Conservation (phyloP, 2,797 vertebrate genomes). For the Bradypodion pumilum region DNA sequence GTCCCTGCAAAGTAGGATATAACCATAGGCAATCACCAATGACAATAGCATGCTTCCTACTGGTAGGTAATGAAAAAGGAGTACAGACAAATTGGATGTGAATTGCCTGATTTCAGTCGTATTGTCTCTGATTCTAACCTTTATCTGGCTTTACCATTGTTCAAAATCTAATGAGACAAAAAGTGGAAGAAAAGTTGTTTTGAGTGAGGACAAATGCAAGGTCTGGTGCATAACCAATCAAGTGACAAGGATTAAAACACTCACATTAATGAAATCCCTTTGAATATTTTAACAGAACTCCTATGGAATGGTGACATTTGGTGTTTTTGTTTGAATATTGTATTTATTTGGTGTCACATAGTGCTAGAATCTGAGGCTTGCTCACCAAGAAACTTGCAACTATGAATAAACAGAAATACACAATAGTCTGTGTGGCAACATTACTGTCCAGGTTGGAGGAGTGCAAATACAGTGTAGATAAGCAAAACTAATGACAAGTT, state of each 20-base stretch:
- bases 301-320: neutral
- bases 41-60: conserved; percentile 20
- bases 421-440: too few relatives aligned
- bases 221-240: neutral
- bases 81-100: conserved; percentile 19
- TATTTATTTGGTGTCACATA: neutral
- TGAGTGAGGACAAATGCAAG: neutral
- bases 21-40: conserved; percentile 14
- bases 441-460: too few relatives aligned
- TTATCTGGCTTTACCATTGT: neutral
- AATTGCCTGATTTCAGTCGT: conserved; percentile 8
- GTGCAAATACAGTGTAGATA: too few relatives aligned
- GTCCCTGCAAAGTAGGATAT: conserved; percentile 3
- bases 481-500: too few relatives aligned
- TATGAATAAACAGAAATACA: too few relatives aligned
- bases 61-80: conserved; percentile 20
- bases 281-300: neutral
- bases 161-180: conserved; percentile 10
- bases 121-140: neutral
- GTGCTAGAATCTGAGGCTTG: neutral
- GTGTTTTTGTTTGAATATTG: too few relatives aligned
- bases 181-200: neutral
- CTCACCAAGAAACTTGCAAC: neutral
- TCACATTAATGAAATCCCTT: neutral
- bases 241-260: neutral